Base-by-base conservation (phyloP, 2,797 vertebrate genomes). In the Arvicola amphibius region DNA sequence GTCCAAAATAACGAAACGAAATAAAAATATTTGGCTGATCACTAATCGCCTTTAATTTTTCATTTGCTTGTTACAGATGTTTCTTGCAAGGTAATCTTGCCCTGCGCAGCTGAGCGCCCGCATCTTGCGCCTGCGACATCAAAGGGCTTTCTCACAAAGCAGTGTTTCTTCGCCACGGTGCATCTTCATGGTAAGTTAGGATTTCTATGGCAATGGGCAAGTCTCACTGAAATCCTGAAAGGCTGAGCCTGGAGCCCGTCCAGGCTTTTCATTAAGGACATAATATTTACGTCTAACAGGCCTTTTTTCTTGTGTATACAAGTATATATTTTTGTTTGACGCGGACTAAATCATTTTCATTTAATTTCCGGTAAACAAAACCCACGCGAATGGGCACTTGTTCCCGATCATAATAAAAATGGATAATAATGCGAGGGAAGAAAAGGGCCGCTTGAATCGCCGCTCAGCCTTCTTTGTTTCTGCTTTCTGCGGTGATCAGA, bases 101-200 rank as follows among this genome's bases (percentile, higher is more conserved):
- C 98, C 98, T 98, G 98, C 98, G 98, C 98, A 99, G 99, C 99
- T 99, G 99, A 99, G 99, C 99, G 98, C 98, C 98, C 98, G 98
- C 99, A 99, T 99, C 99, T 99, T 99, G 98, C 98, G 98, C 99
- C 99, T 99, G 99, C 99, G 98, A 99, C 99, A 99, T 99, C 99
- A 99, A 99, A 99, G 99, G 98, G 98, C 97, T 96, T 98, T 98
- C 97, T 95, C 98, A 99, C 99, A 99, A 99, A 99, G 99, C 99
- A 98, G 98, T 99, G 99, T 99, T 99, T 99, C 99, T 99, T 99
- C 99, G 99, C 99, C 99, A 99, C 99, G 99, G 99, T 99, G 99
- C 99, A 99, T 99, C 99, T 99, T 99, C 99, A 99, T 99, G 99
- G 99, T 99, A 99, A 99, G 99, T 99, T 99, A 99, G 99, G 99